phyloP scores from a whole-genome alignment of 2,888 invertebrate species.

The Griposia aprilina region DNA sequence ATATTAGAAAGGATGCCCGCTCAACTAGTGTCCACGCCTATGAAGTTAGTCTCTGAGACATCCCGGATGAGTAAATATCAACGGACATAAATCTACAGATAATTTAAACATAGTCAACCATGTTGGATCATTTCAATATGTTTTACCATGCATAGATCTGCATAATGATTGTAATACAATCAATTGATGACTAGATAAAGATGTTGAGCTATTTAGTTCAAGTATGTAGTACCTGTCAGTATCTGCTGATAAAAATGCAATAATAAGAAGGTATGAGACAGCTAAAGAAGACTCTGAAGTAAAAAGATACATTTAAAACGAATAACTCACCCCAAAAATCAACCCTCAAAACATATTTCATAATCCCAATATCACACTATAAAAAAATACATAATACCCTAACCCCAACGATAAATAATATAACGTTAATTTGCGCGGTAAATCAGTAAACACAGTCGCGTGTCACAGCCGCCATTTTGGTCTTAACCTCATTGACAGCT shows the following conservation, averaged over 20 bases:
- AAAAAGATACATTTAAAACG: not conserved
- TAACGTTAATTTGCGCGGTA: constrained; percentile 73
- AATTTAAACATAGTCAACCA: constrained; percentile 56
- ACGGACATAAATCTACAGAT: constrained; percentile 48
- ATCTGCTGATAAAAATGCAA: not conserved
- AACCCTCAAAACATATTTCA: constrained; percentile 40
- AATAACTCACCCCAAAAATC: constrained; percentile 11
- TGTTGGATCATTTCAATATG: constrained; percentile 21
- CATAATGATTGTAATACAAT: constrained; percentile 24
- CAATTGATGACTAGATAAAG: constrained; percentile 12
- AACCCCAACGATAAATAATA: constrained; percentile 60
- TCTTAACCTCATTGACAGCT: constrained; percentile 78
- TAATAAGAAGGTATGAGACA: not conserved
- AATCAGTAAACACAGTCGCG: constrained; percentile 80
- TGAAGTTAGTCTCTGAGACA: constrained; percentile 28
- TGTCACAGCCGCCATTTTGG: constrained; percentile 82
- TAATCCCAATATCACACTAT: constrained; percentile 37
- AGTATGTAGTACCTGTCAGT: not conserved
- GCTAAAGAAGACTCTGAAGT: not conserved
- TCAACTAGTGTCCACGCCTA: constrained; percentile 34
- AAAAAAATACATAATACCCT: constrained; percentile 44
- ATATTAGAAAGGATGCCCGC: constrained; percentile 35
- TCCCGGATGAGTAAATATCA: constrained; percentile 48
- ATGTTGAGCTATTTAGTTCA: not conserved
- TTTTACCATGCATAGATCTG: constrained; percentile 48